Conservation (phyloP, 2,113 vertebrate genomes). For the Myotis davidii region DNA sequence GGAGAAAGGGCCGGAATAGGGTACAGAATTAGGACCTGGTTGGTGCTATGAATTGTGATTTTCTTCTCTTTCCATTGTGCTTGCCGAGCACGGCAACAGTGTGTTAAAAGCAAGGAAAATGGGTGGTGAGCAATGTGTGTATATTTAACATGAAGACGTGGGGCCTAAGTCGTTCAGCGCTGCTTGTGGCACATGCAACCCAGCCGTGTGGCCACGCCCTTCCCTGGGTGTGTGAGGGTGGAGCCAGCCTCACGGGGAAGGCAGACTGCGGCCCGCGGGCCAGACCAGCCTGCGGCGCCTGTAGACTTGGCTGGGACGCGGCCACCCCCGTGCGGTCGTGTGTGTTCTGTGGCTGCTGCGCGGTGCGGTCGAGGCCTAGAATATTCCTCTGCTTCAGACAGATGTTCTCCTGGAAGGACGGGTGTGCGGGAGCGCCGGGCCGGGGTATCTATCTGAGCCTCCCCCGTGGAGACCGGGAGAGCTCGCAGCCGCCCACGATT, state of each 20-base stretch:
- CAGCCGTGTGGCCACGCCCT: not conserved
- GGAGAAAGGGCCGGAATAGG: not conserved
- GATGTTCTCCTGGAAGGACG: not conserved
- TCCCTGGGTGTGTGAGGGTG: not conserved
- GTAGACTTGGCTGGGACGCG: not conserved
- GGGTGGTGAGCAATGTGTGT: not conserved
- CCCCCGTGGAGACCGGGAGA: not conserved
- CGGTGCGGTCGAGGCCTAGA: not conserved
- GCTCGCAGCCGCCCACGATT: not conserved
- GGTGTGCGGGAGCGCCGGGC: too few relatives aligned
- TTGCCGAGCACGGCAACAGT: not conserved
- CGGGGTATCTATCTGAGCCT: too few relatives aligned
- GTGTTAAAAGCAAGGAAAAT: not conserved
- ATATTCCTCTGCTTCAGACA: not conserved
- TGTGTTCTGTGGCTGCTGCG: not conserved
- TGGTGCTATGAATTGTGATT: not conserved
- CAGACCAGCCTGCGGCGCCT: not conserved
- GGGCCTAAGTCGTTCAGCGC: not conserved
- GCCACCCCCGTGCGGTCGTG: not conserved
- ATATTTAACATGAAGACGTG: not conserved
- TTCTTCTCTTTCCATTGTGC: not conserved
- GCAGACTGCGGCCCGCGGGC: rapidly evolving
- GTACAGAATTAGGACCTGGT: not conserved
- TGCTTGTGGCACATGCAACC: not conserved
- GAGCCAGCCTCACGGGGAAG: not conserved